Base-by-base conservation (phyloP, 2,888 invertebrate genomes). In the Limenitis camilla region DNA sequence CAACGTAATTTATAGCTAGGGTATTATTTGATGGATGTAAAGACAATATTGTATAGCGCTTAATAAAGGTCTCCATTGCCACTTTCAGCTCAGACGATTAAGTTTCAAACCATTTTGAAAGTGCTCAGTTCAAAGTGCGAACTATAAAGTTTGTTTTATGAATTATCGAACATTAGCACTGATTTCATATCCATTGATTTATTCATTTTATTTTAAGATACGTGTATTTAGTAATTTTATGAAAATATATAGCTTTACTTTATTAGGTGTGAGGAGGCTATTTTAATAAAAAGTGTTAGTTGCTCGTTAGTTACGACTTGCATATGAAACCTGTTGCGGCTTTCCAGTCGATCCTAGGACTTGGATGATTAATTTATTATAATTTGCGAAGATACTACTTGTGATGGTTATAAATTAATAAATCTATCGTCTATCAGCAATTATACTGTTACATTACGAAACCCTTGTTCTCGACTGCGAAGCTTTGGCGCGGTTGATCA, bases 341-440 rank as follows among this genome's bases (percentile, higher is more conserved):
- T 29, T 40, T 27, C 19, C 19, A 8, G 29, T 45, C 11, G 10
- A 11, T 51, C 35, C 40, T 51, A 27, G 33, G n/a, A 35, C 32
- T 27, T 19, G 43, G 53, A 48, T 36, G 43, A 53, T 56, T 50
- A 46, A 53, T 46, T 52, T 43, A 49, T 44, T 53, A 44, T 72
- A 71, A 72, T 75, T 71, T 58, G 66, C 68, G 52, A 64, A 59
- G 70, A 69, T 71, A 62, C 69, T 71, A 63, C 75, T 77, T 77
- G 74, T 64, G 74, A 73, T 72, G 68, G 67, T 68, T 69, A 76
- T 71, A 78, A 78, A 76, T 77, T 68, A 75, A 76, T 78, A 76
- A 79, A 78, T 77, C 75, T 71, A 73, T 74, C 72, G 38, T 64
- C 65, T 65, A 64, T 57, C 58, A 52, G 55, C 55, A 58, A 58